Evolutionary conservation across 2,797 vertebrate species (phyloP).

Genomic region (Tinamus major): DNA sequence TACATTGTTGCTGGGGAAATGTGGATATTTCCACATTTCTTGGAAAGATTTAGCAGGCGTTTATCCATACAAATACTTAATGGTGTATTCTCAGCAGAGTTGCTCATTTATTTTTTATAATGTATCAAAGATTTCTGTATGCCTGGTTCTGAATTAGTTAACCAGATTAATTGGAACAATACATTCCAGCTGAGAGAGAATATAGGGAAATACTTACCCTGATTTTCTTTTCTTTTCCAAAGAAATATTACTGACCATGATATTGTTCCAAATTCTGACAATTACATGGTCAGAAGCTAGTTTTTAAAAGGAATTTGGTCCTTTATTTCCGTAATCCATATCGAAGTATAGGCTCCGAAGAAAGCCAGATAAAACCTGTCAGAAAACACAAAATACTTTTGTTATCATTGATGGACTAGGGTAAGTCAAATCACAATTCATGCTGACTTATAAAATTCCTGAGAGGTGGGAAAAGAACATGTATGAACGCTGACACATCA

Average conservation of each 20-base stretch:
- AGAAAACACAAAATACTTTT: neutral
- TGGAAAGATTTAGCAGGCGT: neutral
- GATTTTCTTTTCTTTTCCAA: neutral
- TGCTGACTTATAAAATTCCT: neutral
- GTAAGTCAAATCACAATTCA: neutral
- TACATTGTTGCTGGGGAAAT: accelerated
- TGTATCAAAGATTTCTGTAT: neutral
- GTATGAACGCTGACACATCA: neutral
- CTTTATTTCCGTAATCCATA: neutral
- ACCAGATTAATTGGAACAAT: neutral
- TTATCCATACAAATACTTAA: neutral
- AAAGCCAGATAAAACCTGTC: neutral
- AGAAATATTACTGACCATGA: neutral
- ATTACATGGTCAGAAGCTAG: neutral
- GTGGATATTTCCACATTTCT: neutral
- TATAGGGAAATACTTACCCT: neutral
- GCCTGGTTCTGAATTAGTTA: neutral
- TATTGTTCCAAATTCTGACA: neutral
- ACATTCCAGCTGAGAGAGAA: neutral
- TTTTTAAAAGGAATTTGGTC: neutral
- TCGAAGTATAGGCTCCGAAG: neutral
- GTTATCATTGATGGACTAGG: neutral
- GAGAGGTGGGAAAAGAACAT: neutral
- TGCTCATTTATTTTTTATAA: neutral
- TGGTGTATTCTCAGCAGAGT: neutral